Conservation (phyloP, 2,113 vertebrate species). For the Gambusia affinis region DNA sequence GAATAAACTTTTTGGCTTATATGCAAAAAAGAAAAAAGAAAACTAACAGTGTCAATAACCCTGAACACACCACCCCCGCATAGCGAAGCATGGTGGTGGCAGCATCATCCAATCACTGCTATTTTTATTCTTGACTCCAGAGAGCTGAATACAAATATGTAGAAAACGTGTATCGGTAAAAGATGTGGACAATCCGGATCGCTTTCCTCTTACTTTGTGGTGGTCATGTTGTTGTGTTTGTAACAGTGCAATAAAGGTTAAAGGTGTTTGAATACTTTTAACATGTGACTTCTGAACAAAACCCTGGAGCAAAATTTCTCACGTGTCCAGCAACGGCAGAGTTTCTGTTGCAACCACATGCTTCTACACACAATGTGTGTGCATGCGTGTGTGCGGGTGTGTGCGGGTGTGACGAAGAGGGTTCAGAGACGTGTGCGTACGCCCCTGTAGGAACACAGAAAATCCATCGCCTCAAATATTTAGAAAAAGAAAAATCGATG, state of each 20-base stretch:
- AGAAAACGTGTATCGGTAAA: no score
- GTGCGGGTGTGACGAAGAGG: not conserved
- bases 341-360: not conserved
- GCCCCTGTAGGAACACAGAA: conserved; percentile 15
- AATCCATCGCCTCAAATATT: conserved; percentile 15
- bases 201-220: no score
- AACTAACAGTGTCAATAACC: no score
- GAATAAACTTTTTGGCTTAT: no score
- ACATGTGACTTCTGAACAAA: not conserved
- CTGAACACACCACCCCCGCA: no score
- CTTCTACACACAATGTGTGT: not conserved
- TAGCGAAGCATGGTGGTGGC: no score
- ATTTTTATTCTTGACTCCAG: no score
- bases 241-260: not conserved
- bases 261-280: not conserved
- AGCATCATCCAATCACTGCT: no score
- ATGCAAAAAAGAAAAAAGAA: no score
- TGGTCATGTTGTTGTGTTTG: not conserved
- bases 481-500: not conserved
- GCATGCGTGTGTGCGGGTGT: not conserved
- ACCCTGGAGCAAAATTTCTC: not conserved
- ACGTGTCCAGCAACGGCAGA: not conserved
- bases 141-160: no score
- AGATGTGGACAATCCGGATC: no score
- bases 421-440: not conserved